phyloP scores from a whole-genome alignment of 2,888 invertebrate species.

The Syritta pipiens region DNA sequence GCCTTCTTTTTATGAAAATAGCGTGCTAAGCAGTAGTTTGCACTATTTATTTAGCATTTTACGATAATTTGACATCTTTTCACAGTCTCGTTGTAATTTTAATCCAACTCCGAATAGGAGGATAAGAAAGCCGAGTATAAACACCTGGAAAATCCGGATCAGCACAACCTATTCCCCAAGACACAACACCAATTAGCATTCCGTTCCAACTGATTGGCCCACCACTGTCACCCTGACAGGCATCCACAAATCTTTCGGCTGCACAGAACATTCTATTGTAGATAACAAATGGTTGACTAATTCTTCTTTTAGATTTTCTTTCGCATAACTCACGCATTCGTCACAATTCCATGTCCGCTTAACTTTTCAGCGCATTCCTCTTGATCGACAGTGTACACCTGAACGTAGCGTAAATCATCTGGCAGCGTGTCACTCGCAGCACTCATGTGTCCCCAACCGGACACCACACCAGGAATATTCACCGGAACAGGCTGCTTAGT shows the following conservation, averaged over 20 bases:
- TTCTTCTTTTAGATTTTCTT: neutral
- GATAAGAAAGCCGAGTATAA: constrained; percentile 75
- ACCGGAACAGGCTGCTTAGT: constrained; percentile 69
- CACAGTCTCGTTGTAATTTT: constrained; percentile 74
- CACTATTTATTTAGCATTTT: too few relatives aligned
- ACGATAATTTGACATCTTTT: constrained; percentile 31
- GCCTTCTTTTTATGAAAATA: too few relatives aligned
- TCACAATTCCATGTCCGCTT: constrained; percentile 73
- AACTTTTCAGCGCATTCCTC: constrained; percentile 72
- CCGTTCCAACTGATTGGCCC: constrained; percentile 74
- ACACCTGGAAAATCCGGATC: constrained; percentile 77
- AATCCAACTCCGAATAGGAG: constrained; percentile 75
- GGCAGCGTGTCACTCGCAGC: constrained; percentile 73
- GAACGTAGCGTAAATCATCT: constrained; percentile 73
- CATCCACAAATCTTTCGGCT: constrained; percentile 75
- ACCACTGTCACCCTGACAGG: constrained; percentile 77
- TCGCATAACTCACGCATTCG: constrained; percentile 75
- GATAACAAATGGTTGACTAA: neutral
- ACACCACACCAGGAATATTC: constrained; percentile 72
- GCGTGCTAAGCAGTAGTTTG: too few relatives aligned
- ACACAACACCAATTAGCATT: constrained; percentile 75
- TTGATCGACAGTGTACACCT: constrained; percentile 74
- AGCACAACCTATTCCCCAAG: constrained; percentile 77
- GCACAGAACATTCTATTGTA: constrained; percentile 76
- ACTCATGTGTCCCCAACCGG: constrained; percentile 77